Base-by-base conservation (phyloP, 35 echinoderm and acorn worm species). In the Ptychodera flava region DNA sequence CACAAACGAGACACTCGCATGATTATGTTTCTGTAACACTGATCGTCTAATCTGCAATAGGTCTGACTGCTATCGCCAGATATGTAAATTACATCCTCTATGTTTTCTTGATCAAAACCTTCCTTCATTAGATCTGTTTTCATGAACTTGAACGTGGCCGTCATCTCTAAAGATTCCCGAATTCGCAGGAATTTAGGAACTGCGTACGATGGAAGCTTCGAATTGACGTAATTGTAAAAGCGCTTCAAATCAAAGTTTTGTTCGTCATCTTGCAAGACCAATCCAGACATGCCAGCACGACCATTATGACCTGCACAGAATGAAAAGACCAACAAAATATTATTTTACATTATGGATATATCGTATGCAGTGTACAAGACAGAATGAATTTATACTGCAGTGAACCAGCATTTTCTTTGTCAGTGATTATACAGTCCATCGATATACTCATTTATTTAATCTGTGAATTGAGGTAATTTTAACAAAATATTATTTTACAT, bases 91-190 rank as follows among this genome's bases (percentile, higher is more conserved):
- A 90, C 78, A 77, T 95, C 90, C 6, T 81, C 35, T n/a, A 91
- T 79, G 35, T 35, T 32, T 33, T 88, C 86, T 10, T 81, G 89
- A 36, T 91, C 89, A 80, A 94, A 94, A 28, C 89, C 93, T 31
- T 89, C 78, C 78, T 91, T 91, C 0, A 88, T 75, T 45, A 94
- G 36, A 33, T 85, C 86, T 32, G 33, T 78, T 78, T 94, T 94
- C 82, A 64, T 84, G 81, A 91, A 89, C 38, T 94, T 94, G 82
- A 91, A 94, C 1, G 93, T 94, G 16, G 35, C 85, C 0, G 93
- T 94, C 16, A 94, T 80, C 28, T 94, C 78, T 85, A 90, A 90
- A 28, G 83, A 35, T 15, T 31, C 31, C 38, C 89, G 36, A 31
- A 92, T 30, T 0, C 91, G 91, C 16, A 93, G 77, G 76, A 93